Percentiles rank a stretch among this genome's conserved stretches.
Conservation (phyloP, 2,113 vertebrate species). For the Sigmodon hispidus region DNA sequence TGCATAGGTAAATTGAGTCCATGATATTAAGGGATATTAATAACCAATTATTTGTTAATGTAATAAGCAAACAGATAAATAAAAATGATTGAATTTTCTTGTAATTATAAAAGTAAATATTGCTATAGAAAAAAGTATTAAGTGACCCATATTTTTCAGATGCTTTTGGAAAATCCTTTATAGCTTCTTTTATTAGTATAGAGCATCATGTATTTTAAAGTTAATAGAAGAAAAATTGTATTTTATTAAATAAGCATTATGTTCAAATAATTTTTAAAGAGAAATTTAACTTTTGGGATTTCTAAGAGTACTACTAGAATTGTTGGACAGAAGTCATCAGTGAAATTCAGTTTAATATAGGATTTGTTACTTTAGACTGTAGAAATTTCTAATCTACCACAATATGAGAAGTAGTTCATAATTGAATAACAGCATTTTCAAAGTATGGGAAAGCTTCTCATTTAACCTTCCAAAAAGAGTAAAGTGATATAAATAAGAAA, state of each 20-base stretch:
- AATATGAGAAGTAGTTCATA: background rate
- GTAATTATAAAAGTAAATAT: background rate
- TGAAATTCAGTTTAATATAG: background rate
- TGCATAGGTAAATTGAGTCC: too few species aligned
- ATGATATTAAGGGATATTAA: too few species aligned
- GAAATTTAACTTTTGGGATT: constrained; percentile 6
- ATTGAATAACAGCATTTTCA: background rate
- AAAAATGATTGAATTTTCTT: background rate
- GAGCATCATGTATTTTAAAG: background rate
- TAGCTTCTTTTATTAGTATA: background rate
- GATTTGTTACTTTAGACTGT: background rate
- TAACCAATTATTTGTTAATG: too few species aligned
- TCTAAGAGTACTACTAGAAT: background rate
- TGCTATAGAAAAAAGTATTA: background rate
- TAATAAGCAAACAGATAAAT: background rate
- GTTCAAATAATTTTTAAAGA: background rate
- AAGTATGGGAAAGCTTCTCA: background rate
- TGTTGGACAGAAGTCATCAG: background rate
- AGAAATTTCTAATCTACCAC: constrained; percentile 2
- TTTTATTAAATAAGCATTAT: constrained; percentile 1
- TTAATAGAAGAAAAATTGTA: background rate
- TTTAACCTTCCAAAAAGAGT: background rate
- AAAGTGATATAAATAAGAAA: constrained; percentile 14
- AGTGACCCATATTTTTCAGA: background rate
- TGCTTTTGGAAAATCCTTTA: background rate